Conservation (phyloP, 2,888 invertebrate species). For the Eupithecia subumbrata region DNA sequence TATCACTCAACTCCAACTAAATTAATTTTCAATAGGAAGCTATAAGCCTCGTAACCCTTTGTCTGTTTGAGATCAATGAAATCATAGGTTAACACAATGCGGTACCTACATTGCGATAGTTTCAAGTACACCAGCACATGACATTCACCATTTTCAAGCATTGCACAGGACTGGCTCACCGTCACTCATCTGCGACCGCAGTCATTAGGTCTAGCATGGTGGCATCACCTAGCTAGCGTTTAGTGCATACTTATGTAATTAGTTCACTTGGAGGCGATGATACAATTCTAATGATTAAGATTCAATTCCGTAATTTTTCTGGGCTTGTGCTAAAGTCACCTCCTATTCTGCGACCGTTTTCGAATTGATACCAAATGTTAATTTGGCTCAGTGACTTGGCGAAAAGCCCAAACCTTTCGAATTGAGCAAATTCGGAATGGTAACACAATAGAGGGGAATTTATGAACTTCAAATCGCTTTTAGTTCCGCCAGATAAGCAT, state of each 20-base stretch:
- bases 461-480: slow-evolving; percentile 68
- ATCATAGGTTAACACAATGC: slow-evolving; percentile 40
- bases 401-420: slow-evolving; percentile 34
- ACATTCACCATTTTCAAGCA: slow-evolving; percentile 78
- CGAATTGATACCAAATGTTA: slow-evolving; percentile 55
- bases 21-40: slow-evolving; percentile 48
- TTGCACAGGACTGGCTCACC: slow-evolving; percentile 80
- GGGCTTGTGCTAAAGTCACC: slow-evolving; percentile 67
- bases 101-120: slow-evolving; percentile 49
- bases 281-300: slow-evolving; percentile 56
- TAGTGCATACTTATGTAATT: slow-evolving; percentile 71
- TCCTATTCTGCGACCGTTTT: slow-evolving; percentile 74
- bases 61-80: slow-evolving; percentile 41
- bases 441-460: slow-evolving; percentile 69
- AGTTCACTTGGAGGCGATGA: slow-evolving; percentile 53
- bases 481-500: slow-evolving; percentile 76
- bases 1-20: slow-evolving; percentile 32
- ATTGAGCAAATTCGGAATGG: slow-evolving; percentile 64
- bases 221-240: slow-evolving; percentile 77
- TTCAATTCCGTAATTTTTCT: slow-evolving; percentile 58
- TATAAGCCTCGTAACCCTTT: slow-evolving; percentile 40
- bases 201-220: slow-evolving; percentile 81
- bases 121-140: slow-evolving; percentile 72
- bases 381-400: slow-evolving; percentile 28
- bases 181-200: slow-evolving; percentile 68